Percentiles rank a stretch among this genome's conserved stretches.
phyloP scores from a whole-genome alignment of 2,113 vertebrate species.

The Bungarus multicinctus region DNA sequence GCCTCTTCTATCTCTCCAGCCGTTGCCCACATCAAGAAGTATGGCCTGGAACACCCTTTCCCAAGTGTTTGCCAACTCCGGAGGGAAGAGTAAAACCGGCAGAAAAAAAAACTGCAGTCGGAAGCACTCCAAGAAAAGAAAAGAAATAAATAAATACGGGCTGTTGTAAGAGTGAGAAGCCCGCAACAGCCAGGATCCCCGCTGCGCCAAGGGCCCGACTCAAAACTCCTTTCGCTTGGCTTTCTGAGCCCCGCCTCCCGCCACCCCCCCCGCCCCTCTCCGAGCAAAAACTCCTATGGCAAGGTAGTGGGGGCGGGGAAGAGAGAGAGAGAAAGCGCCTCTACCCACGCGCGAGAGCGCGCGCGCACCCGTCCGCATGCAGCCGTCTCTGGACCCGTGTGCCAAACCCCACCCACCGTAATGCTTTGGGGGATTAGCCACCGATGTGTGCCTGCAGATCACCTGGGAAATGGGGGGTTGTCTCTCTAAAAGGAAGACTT shows the following conservation, averaged over 20 bases:
- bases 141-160: constrained; percentile 10
- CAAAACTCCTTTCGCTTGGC: neutral
- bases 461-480: constrained; percentile 51
- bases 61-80: constrained; percentile 46
- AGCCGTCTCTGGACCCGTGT: constrained; percentile 38
- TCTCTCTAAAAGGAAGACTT: constrained; percentile 34
- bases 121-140: constrained; percentile 42
- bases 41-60: constrained; percentile 33
- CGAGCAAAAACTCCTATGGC: constrained; percentile 40
- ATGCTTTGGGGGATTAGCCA: constrained; percentile 65
- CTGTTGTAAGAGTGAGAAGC: constrained; percentile 24
- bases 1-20: neutral
- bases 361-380: neutral
- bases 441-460: constrained; percentile 41
- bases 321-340: neutral
- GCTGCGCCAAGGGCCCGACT: constrained; percentile 41
- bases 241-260: constrained; percentile 42
- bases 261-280: constrained; percentile 29
- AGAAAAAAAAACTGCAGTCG: neutral
- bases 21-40: neutral
- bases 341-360: constrained; percentile 9
- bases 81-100: neutral
- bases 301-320: constrained; percentile 23
- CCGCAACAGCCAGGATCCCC: constrained; percentile 28
- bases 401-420: constrained; percentile 60